phyloP scores from a whole-genome alignment of 2,797 vertebrate species.

The Syngnathus acus region DNA sequence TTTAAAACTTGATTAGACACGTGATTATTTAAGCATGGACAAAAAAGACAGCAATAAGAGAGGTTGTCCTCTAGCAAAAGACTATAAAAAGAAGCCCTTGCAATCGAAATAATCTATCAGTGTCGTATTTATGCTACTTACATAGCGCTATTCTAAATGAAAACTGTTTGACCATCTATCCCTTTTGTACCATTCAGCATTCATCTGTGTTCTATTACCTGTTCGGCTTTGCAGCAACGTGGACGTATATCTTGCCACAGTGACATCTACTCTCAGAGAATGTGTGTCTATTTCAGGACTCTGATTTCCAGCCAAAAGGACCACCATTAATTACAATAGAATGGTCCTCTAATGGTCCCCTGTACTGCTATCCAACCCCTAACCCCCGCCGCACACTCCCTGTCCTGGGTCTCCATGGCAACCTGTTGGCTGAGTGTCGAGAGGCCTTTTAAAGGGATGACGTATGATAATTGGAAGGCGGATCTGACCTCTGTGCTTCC shows the following conservation, averaged over 20 bases:
- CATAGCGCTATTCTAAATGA: neutral
- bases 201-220: constrained; percentile 9
- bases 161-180: neutral
- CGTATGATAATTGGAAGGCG: constrained; percentile 56
- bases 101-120: neutral
- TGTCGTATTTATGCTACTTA: neutral
- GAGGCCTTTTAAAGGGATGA: constrained; percentile 54
- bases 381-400: constrained; percentile 28
- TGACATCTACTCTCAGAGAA: constrained; percentile 42
- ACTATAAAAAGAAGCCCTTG: neutral
- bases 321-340: constrained; percentile 69
- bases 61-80: neutral
- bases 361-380: constrained; percentile 36
- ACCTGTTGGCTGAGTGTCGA: constrained; percentile 58
- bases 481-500: constrained; percentile 50
- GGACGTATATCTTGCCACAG: constrained; percentile 31
- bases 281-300: constrained; percentile 39
- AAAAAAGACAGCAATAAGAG: constrained; percentile 1
- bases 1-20: constrained; percentile 45
- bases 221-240: constrained; percentile 13
- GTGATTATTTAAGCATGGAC: constrained; percentile 40
- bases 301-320: constrained; percentile 56
- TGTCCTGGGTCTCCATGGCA: constrained; percentile 64
- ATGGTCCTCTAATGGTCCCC: constrained; percentile 66
- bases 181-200: neutral